Conservation (phyloP, 2,888 invertebrate species). For the Hanleya hanleyi region DNA sequence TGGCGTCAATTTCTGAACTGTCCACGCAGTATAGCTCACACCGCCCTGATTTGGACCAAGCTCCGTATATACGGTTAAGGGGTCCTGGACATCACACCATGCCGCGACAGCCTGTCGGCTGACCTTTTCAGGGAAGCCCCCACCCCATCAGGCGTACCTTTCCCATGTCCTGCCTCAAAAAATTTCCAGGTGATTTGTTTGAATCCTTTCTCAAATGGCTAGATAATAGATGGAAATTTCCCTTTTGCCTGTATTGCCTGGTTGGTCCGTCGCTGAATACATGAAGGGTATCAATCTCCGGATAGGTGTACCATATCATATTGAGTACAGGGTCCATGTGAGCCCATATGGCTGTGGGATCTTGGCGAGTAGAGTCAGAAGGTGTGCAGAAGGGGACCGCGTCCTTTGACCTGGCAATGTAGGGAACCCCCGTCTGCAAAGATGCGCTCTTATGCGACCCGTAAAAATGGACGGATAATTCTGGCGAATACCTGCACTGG, state of each 20-base stretch:
- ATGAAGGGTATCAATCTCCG: conserved; percentile 31
- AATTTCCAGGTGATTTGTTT: conserved; percentile 56
- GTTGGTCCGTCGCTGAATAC: conserved; percentile 59
- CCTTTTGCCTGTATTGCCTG: conserved; percentile 69
- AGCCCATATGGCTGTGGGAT: conserved; percentile 70
- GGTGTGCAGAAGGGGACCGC: conserved; percentile 53
- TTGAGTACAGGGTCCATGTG: conserved; percentile 62
- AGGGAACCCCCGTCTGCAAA: conserved; percentile 10
- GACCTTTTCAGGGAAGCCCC: conserved; percentile 62
- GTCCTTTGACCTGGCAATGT: not conserved
- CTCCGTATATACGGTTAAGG: no score
- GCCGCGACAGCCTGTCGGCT: conserved; percentile 35
- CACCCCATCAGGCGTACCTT: conserved; percentile 66
- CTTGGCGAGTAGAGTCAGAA: conserved; percentile 63
- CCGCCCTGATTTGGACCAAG: no score
- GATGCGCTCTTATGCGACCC: conserved; percentile 8
- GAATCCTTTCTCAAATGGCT: conserved; percentile 26
- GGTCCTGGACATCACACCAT: conserved; percentile 36
- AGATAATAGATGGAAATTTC: conserved; percentile 64
- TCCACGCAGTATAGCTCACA: no score
- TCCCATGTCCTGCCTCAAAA: conserved; percentile 68
- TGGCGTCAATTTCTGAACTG: no score
- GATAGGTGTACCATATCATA: conserved; percentile 19
- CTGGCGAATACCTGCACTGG: conserved; percentile 56
- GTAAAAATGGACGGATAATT: conserved; percentile 58